phyloP scores from a whole-genome alignment of 2,888 invertebrate genomes.

The Agrochola macilenta region DNA sequence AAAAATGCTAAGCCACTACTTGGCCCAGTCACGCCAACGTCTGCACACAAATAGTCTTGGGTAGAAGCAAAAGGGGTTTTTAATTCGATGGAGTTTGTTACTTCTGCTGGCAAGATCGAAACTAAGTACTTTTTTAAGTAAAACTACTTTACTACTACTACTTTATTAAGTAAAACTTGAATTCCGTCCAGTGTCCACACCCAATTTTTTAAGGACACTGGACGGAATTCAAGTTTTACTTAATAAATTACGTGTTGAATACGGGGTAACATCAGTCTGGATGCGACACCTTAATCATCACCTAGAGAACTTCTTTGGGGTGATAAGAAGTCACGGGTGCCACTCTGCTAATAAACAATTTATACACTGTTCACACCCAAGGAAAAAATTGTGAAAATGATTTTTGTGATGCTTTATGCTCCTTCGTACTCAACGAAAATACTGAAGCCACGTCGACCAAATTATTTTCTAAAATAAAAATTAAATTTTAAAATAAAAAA shows the following conservation, averaged over 20 bases:
- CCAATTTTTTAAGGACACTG: not conserved
- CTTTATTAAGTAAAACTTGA: too few relatives aligned
- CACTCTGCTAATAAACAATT: not conserved
- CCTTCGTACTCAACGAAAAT: slow-evolving; percentile 16
- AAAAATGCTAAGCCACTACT: too few relatives aligned
- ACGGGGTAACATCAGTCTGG: not conserved
- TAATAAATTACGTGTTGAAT: not conserved
- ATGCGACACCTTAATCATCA: not conserved
- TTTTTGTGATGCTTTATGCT: not conserved
- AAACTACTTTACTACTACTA: too few relatives aligned
- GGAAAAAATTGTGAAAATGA: slow-evolving; percentile 3
- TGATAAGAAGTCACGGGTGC: not conserved
- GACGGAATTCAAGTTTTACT: not conserved
- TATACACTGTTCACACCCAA: slow-evolving; percentile 21
- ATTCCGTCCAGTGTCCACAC: too few relatives aligned
- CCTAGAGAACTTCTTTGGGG: not conserved
- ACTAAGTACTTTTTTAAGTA: too few relatives aligned
- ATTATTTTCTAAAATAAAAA: slow-evolving; percentile 5
- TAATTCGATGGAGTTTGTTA: not conserved
- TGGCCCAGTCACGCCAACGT: too few relatives aligned
- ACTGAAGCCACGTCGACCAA: slow-evolving; percentile 7
- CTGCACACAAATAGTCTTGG: too few relatives aligned
- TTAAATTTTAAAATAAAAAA: slow-evolving; percentile 3
- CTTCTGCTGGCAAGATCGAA: not conserved
- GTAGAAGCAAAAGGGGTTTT: not conserved